Evolutionary conservation across 2,797 vertebrate species (phyloP).

Genomic region (Knipowitschia caucasica): DNA sequence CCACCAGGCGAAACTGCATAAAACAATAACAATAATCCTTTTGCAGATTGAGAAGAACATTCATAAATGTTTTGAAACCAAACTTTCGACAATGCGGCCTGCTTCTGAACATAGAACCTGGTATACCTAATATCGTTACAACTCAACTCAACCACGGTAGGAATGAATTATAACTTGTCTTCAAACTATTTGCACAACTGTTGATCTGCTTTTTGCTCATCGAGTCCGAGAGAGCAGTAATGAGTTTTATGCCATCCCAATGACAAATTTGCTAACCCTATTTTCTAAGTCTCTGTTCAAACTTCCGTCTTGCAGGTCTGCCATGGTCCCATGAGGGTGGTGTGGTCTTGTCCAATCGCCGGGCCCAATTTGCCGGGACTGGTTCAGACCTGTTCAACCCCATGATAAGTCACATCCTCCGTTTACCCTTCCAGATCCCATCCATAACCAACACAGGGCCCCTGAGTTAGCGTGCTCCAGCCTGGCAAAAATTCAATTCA

Average conservation of each 20-base stretch:
- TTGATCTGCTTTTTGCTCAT: background rate
- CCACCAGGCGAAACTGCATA: no score
- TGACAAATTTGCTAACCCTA: constrained; percentile 9
- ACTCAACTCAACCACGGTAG: no score
- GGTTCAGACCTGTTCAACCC: constrained; percentile 61
- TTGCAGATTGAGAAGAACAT: no score
- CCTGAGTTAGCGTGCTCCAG: constrained; percentile 85
- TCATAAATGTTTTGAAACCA: no score
- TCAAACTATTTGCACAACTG: background rate
- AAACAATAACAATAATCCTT: no score
- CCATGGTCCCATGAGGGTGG: constrained; percentile 53
- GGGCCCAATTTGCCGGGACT: constrained; percentile 71
- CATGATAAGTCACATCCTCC: constrained; percentile 80
- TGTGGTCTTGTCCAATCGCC: constrained; percentile 71
- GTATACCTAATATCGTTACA: no score
- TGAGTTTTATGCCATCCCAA: no score
- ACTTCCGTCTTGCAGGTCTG: constrained; percentile 38
- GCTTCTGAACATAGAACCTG: no score
- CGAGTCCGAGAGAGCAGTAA: background rate
- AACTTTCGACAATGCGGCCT: no score
- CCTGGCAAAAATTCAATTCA: constrained; percentile 97
- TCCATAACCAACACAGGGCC: constrained; percentile 86
- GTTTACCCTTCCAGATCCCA: constrained; percentile 86
- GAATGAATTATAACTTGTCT: no score
- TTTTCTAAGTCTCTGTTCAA: constrained; percentile 31